Evolutionary conservation across 2,113 vertebrate species (phyloP).

Genomic region (Felis catus): F.catus_Fca126_mat1.0 CM031419.1:167993001-167993500

Average conservation of each 20-base stretch:
- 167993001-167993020: background rate
- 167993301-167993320: background rate
- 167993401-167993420: conserved; percentile 4
- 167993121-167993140: background rate
- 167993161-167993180: background rate
- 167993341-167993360: background rate
- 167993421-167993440: background rate
- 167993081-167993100: background rate
- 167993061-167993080: background rate
- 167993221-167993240: background rate
- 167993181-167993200: background rate
- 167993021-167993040: background rate
- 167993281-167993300: background rate
- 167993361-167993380: background rate
- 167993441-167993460: background rate
- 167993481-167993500: background rate
- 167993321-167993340: conserved; percentile 15
- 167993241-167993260: background rate
- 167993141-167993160: background rate
- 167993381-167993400: background rate
- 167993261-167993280: background rate
- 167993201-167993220: background rate
- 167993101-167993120: background rate
- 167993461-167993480: background rate
- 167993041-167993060: no score